Evolutionary conservation across 2,113 vertebrate species (phyloP).

Genomic region (Hippopotamus amphibius): DNA sequence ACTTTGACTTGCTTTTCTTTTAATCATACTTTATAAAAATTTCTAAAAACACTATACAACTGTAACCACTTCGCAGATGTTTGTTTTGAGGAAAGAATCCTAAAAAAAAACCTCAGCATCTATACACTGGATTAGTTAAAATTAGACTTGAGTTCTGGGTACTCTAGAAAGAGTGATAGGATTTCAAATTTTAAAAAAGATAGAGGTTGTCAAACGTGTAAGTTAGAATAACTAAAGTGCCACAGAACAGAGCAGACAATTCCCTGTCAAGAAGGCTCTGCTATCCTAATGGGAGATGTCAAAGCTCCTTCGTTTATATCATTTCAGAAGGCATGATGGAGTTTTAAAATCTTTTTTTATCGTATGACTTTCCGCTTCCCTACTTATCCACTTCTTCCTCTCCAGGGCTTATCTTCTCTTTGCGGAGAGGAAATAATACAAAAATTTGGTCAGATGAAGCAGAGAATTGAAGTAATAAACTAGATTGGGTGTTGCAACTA

Average conservation of each 20-base stretch:
- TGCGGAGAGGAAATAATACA: neutral
- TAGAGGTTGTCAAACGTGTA: conserved; percentile 10
- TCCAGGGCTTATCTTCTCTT: neutral
- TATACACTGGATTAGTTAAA: neutral
- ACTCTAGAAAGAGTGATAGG: neutral
- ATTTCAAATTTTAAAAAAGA: conserved; percentile 53
- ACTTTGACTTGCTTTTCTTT: neutral
- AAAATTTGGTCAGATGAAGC: neutral
- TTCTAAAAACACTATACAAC: neutral
- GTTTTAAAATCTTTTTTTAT: neutral
- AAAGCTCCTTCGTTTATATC: neutral
- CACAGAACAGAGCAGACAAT: neutral
- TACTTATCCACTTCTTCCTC: neutral
- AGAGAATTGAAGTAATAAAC: conserved; percentile 3
- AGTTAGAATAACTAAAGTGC: neutral
- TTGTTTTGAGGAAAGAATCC: conserved; percentile 24
- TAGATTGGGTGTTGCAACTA: neutral
- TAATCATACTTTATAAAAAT: neutral
- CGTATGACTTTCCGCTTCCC: neutral
- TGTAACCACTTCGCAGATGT: conserved; percentile 42
- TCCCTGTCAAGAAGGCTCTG: neutral
- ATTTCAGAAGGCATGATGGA: conserved; percentile 11
- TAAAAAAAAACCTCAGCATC: neutral
- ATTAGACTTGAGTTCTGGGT: neutral
- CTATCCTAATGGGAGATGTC: neutral